A percentile compares a stretch with the other conserved stretches of the same genome.
phyloP scores from a whole-genome alignment of 2,113 vertebrate species.

The Paraplagusia blochii region DNA sequence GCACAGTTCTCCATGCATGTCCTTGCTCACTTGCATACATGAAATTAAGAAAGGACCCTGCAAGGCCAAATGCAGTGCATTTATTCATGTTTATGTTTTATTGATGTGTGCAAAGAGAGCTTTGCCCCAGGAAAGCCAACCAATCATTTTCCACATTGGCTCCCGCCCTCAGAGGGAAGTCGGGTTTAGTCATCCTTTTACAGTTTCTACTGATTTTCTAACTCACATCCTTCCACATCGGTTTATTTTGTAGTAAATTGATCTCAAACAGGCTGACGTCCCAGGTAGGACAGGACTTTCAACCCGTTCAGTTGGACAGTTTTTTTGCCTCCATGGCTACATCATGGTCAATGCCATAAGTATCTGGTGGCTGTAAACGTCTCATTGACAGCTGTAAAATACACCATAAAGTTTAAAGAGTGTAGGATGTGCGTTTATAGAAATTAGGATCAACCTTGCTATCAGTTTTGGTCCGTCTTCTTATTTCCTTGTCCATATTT shows the following conservation, averaged over 20 bases:
- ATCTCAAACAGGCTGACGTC: constrained; percentile 17
- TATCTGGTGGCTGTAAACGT: constrained; percentile 17
- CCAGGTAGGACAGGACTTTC: constrained; percentile 23
- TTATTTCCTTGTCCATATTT: constrained; percentile 1
- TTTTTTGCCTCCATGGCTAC: constrained; percentile 41
- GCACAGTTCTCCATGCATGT: constrained; percentile 71
- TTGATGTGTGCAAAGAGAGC: constrained; percentile 78
- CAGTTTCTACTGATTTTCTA: constrained; percentile 17
- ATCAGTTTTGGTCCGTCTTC: constrained; percentile 12
- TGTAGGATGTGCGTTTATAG: constrained; percentile 9
- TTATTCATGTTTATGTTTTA: constrained; percentile 83
- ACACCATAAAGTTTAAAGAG: constrained; percentile 18
- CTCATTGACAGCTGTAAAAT: constrained; percentile 1
- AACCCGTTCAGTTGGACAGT: constrained; percentile 33
- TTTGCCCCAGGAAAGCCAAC: constrained; percentile 76
- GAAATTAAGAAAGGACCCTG: constrained; percentile 76
- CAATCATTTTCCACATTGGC: constrained; percentile 77
- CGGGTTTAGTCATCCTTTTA: constrained; percentile 74
- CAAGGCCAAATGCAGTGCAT: constrained; percentile 73
- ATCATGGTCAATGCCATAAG: constrained; percentile 26
- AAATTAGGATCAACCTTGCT: constrained; percentile 15
- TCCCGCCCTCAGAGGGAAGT: constrained; percentile 67
- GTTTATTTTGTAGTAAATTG: not conserved
- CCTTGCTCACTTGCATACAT: constrained; percentile 71
- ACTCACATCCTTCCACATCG: constrained; percentile 9